Conservation (phyloP, 1,140 invertebrate genomes). For the Metaphire vulgaris region DNA sequence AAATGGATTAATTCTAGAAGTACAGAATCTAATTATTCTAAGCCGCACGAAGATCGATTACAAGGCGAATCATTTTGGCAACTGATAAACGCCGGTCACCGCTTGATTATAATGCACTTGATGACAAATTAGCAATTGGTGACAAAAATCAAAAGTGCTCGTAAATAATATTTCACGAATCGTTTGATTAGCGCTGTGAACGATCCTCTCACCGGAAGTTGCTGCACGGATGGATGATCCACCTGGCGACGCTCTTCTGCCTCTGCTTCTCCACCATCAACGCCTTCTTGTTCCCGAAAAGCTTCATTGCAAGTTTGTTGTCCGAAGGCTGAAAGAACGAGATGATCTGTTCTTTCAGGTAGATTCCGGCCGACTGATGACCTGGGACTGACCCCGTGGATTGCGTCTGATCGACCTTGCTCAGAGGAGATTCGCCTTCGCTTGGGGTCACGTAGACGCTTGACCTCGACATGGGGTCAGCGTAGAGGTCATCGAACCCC, state of each 20-base stretch:
- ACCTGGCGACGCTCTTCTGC: conserved; percentile 44
- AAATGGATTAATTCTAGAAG: no score
- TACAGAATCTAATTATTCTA: no score
- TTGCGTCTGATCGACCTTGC: background rate
- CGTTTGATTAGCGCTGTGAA: no score
- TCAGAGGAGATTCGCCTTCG: background rate
- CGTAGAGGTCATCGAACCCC: background rate
- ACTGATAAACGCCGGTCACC: no score
- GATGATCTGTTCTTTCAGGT: conserved; percentile 47
- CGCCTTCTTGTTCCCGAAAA: conserved; percentile 53
- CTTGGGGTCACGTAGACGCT: background rate
- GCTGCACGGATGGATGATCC: conserved; percentile 53
- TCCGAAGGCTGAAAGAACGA: conserved; percentile 53
- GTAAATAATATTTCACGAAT: no score
- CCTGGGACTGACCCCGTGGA: no score
- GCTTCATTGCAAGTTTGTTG: conserved; percentile 54
- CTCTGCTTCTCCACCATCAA: conserved; percentile 51
- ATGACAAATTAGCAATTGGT: no score
- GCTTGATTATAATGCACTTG: no score
- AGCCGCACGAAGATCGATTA: no score
- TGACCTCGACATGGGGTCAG: background rate
- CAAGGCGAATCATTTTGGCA: no score
- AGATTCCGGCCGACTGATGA: conserved; percentile 1
- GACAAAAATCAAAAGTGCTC: no score
- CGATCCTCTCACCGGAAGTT: conserved; percentile 51